Base-by-base conservation (phyloP, 2,888 invertebrate genomes). In the Amiota mariae region DNA sequence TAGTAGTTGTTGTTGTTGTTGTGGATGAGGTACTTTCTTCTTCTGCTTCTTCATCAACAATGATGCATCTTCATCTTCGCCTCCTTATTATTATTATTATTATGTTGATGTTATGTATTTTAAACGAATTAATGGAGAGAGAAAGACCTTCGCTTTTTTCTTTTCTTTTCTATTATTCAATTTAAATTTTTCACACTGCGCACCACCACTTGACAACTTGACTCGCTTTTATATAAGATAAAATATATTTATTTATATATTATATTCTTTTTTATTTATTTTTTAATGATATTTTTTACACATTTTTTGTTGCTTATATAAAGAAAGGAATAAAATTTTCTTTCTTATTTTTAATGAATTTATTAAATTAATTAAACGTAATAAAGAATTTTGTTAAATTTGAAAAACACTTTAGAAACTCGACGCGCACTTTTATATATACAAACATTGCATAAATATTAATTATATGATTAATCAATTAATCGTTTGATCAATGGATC, bases 391-490 rank as follows among this genome's bases (percentile, higher is more conserved):
- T 80, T 81, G 79, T 79, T 79, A 80, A 80, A 86, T 76, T 79
- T 77, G 86, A 86, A 84, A 84, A 84, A 86, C 85, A 84, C 84
- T 84, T 86, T 75, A 83, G 83, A 84, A 85, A 83, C 83, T 84
- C 83, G 83, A 78, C 82, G 81, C 82, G 80, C 86, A 84, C 86
- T 78, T 78, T 75, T 61, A 46, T 48, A 51, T 46, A 36, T 63
- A 24, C n/a, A 24, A 15, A 51, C 20, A 70, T 77, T 74, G 75
- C 74, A 36, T 24, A 36, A 36, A 36, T 36, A 24, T 24, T 24
- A 24, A 24, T 24, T n/a, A n/a, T n/a, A n/a, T n/a, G n/a, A n/a
- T 24, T 24, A 24, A 24, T 24, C 24, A 24, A 24, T 24, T 24
- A 3, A 24, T 24, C 24, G 24, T 24, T 24, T 24, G 24, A 24